Percentiles rank a stretch among this genome's conserved stretches.
phyloP scores from a whole-genome alignment of 2,113 vertebrate genomes.

The Myotis davidii region DNA sequence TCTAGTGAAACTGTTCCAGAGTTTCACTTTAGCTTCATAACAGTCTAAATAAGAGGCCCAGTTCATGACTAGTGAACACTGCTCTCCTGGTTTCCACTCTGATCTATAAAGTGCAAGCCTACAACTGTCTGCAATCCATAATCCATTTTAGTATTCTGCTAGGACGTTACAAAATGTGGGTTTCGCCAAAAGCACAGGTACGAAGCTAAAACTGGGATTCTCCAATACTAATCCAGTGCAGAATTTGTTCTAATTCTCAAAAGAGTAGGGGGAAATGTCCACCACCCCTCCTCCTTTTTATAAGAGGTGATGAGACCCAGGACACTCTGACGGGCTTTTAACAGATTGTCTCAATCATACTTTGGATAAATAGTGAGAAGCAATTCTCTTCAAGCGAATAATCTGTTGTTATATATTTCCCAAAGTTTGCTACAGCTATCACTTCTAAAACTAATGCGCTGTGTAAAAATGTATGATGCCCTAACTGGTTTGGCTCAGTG shows the following conservation, averaged over 20 bases:
- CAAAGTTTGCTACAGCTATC: neutral
- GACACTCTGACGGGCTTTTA: neutral
- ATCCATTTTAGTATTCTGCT: constrained; percentile 54
- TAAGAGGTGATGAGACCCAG: neutral
- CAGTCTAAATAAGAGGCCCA: constrained; percentile 59
- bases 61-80: constrained; percentile 26
- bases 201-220: neutral
- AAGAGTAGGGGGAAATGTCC: neutral
- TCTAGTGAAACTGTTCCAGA: constrained; percentile 68
- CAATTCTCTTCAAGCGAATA: neutral
- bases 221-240: neutral
- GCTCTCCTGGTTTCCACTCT: constrained; percentile 4
- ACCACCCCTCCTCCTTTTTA: neutral
- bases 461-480: neutral
- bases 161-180: neutral
- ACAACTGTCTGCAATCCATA: constrained; percentile 63
- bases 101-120: constrained; percentile 49
- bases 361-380: neutral
- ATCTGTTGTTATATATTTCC: neutral
- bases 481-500: no score
- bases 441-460: neutral
- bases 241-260: constrained; percentile 44
- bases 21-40: constrained; percentile 66
- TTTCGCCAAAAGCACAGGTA: neutral
- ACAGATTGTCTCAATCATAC: neutral